These are phyloP conservation scores for Paragorgia papillata DNA, from an alignment of 92 coral and sea anemone species.

Conservation along the genomic window DNA sequence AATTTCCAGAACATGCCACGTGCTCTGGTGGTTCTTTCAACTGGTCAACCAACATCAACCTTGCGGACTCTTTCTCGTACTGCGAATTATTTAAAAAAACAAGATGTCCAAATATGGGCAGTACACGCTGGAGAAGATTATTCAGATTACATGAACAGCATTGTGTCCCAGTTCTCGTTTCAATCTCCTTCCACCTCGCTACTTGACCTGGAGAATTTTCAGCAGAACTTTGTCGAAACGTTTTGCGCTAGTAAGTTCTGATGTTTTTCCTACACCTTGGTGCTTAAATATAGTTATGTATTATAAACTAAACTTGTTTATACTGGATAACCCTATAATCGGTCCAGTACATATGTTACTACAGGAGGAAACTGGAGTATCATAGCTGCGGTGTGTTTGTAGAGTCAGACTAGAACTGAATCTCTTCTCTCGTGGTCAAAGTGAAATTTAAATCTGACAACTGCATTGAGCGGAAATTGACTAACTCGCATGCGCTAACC, in stretches of 20 bases:
- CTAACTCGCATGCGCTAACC: too few species aligned
- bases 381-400: too few species aligned
- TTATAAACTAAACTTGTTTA: too few species aligned
- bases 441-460: too few species aligned
- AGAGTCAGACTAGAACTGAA: too few species aligned
- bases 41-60: conserved; percentile 14
- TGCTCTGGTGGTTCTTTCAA: conserved; percentile 31
- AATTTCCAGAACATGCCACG: conserved; percentile 13
- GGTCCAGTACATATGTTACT: too few species aligned
- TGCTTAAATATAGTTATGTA: too few species aligned
- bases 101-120: conserved; percentile 33
- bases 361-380: too few species aligned
- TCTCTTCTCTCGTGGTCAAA: too few species aligned
- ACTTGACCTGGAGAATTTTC: conserved; percentile 1
- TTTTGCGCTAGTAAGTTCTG: conserved; percentile 31
- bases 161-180: conserved; percentile 8
- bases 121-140: conserved; percentile 13
- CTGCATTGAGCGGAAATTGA: too few species aligned
- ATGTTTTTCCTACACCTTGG: neutral
- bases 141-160: conserved; percentile 6
- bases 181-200: conserved; percentile 10
- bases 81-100: neutral
- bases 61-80: conserved; percentile 2
- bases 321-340: too few species aligned
- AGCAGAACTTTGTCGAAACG: conserved; percentile 16